Evolutionary conservation across 2,888 invertebrate species (phyloP).

Genomic region (Drosophila nr. medialis): DNA sequence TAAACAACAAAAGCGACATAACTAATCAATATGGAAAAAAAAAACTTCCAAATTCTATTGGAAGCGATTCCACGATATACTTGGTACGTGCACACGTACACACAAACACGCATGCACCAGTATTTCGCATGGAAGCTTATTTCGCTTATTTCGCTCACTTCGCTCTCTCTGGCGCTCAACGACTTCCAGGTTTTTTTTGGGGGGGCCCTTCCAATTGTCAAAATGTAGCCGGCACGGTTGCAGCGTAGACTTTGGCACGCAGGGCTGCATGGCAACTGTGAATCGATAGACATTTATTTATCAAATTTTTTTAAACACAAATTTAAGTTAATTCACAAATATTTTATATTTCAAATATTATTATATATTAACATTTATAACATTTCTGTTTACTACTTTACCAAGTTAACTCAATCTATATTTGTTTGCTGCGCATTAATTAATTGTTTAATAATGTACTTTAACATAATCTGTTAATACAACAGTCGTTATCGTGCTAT

Average conservation of each 20-base stretch:
- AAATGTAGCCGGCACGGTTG: conserved; percentile 58
- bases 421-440: neutral
- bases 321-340: neutral
- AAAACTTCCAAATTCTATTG: conserved; percentile 79
- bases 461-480: conserved; percentile 8
- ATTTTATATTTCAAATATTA: neutral
- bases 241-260: conserved; percentile 1
- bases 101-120: conserved; percentile 63
- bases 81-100: conserved; percentile 45
- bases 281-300: conserved; percentile 17
- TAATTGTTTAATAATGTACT: too few relatives aligned
- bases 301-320: neutral
- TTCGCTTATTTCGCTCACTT: conserved; percentile 30
- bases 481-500: neutral
- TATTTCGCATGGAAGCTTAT: conserved; percentile 60
- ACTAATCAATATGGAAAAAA: conserved; percentile 84
- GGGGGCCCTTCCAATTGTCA: conserved; percentile 57
- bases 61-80: conserved; percentile 63
- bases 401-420: neutral
- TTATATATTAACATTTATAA: neutral
- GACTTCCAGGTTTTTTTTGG: conserved; percentile 36
- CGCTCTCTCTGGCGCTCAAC: conserved; percentile 24
- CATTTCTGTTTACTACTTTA: neutral
- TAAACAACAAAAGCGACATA: conserved; percentile 84
- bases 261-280: conserved; percentile 21